phyloP scores from a whole-genome alignment of 2,797 vertebrate species.

The Silurus lanzhouensis region DNA sequence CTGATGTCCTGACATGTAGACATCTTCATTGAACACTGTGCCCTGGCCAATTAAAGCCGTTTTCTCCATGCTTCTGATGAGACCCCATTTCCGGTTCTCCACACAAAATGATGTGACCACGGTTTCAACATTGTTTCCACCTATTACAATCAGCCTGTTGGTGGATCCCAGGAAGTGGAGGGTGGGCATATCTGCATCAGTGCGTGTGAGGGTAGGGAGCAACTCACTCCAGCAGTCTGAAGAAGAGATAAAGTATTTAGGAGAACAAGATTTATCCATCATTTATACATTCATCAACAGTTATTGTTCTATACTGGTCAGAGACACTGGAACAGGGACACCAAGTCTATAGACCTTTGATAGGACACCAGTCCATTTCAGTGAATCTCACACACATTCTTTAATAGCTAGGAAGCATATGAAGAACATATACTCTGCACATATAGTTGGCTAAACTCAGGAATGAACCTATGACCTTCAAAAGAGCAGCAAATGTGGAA shows the following conservation, averaged over 20 bases:
- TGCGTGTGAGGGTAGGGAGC: slow-evolving; percentile 75
- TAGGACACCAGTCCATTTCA: not conserved
- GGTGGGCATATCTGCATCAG: slow-evolving; percentile 70
- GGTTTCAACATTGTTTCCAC: slow-evolving; percentile 73
- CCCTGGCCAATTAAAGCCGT: slow-evolving; percentile 75
- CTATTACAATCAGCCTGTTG: slow-evolving; percentile 75
- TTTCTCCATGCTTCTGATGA: slow-evolving; percentile 64
- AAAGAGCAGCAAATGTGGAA: not conserved
- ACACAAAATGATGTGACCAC: slow-evolving; percentile 74
- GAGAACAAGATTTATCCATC: not conserved
- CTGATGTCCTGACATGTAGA: slow-evolving; percentile 72
- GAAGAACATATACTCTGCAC: not conserved
- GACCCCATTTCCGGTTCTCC: slow-evolving; percentile 70
- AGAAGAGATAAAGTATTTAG: slow-evolving; percentile 1
- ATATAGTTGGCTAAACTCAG: not conserved
- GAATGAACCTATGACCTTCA: not conserved
- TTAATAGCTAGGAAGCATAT: not conserved
- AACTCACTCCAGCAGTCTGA: slow-evolving; percentile 78
- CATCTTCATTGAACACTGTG: slow-evolving; percentile 55
- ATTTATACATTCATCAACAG: not conserved
- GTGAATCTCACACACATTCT: not conserved
- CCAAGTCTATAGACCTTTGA: not conserved
- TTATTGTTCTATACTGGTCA: not conserved
- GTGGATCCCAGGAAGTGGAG: slow-evolving; percentile 77
- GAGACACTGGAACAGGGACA: not conserved